A percentile compares a stretch with the other conserved stretches of the same genome.
These are phyloP conservation scores for Cyanoramphus novaezelandiae DNA, from an alignment of 2,113 vertebrate genomes.

Conservation along the genomic window DNA sequence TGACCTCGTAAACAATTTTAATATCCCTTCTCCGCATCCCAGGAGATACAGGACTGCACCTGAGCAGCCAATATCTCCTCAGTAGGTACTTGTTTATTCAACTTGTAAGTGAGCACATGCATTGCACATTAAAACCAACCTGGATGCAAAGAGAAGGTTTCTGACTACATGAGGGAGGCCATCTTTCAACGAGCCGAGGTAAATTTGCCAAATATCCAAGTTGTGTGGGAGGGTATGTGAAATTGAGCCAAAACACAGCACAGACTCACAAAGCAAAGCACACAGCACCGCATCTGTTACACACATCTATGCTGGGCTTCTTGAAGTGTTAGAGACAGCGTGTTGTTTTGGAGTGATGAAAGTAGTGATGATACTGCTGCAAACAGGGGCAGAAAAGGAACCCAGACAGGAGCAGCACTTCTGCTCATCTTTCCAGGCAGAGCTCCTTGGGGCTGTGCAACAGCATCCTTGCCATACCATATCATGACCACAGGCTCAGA, in stretches of 20 bases:
- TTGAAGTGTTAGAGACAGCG: rapidly evolving
- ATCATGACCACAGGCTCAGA: background rate
- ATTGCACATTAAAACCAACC: background rate
- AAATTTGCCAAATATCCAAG: background rate
- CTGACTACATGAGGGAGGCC: rapidly evolving
- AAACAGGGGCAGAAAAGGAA: rapidly evolving
- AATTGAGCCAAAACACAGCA: background rate
- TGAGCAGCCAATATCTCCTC: background rate
- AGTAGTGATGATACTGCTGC: background rate
- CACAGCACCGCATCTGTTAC: background rate
- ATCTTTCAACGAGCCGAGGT: background rate
- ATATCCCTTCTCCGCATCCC: conserved; percentile 15
- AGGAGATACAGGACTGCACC: background rate
- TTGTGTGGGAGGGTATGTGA: background rate
- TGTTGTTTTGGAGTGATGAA: rapidly evolving
- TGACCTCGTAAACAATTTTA: conserved; percentile 52
- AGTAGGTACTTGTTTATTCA: background rate
- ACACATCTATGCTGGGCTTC: background rate
- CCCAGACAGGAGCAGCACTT: background rate
- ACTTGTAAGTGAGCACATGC: background rate
- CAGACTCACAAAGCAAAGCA: background rate
- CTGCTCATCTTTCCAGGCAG: background rate
- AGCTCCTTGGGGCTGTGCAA: background rate
- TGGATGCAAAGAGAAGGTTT: background rate
- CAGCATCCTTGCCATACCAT: background rate